These are phyloP conservation scores for Rhopalosiphum padi DNA, from an alignment of 1,140 invertebrate genomes.

Conservation along the genomic window DNA sequence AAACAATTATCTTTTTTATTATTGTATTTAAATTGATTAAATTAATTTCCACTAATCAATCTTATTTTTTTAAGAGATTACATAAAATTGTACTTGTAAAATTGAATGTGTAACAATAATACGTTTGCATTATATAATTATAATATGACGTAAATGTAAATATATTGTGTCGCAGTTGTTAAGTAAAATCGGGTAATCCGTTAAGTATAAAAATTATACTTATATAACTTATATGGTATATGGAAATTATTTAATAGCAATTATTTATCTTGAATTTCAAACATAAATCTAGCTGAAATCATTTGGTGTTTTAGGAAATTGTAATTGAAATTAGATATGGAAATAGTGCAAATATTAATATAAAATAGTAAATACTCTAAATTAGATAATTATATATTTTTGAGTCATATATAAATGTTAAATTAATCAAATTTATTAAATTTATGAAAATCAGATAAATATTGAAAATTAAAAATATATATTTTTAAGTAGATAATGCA, in stretches of 20 bases:
- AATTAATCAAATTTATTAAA: neutral
- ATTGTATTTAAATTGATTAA: neutral
- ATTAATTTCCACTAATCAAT: neutral
- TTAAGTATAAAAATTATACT: neutral
- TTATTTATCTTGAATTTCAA: neutral
- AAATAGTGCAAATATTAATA: neutral
- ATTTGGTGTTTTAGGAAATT: neutral
- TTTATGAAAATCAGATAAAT: neutral
- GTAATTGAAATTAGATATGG: neutral
- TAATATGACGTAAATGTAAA: neutral
- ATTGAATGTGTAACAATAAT: neutral
- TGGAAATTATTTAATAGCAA: neutral
- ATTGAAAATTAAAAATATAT: neutral
- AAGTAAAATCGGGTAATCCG: neutral
- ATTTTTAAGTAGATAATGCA: no score
- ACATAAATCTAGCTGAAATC: neutral
- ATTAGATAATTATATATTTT: no score
- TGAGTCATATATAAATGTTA: neutral
- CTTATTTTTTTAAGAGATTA: neutral
- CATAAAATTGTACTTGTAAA: neutral
- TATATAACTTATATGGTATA: no score
- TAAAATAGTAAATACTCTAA: neutral
- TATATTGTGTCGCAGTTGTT: neutral
- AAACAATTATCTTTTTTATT: neutral
- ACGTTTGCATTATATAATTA: neutral